Conservation (phyloP, 2,113 vertebrate species). For the Vulpes lagopus region DNA sequence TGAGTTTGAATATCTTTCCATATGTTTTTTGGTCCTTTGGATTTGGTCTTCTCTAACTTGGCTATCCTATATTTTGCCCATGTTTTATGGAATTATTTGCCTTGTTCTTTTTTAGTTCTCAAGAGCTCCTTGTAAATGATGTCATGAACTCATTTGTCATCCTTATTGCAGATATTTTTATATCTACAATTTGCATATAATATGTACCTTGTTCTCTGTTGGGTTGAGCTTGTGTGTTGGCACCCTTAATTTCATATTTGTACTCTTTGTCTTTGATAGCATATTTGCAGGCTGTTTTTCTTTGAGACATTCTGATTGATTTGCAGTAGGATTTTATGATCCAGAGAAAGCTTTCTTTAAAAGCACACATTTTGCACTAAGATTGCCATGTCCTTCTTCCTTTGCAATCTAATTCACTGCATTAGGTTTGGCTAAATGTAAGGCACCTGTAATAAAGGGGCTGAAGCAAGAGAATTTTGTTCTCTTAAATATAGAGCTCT, state of each 20-base stretch:
- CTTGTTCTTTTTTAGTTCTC: neutral
- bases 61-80: neutral
- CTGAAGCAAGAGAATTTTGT: neutral
- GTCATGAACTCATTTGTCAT: neutral
- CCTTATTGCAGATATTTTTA: neutral
- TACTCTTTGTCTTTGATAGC: neutral
- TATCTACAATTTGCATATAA: slow-evolving; percentile 26
- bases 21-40: slow-evolving; percentile 3
- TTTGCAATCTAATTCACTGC: slow-evolving; percentile 35
- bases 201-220: slow-evolving; percentile 5
- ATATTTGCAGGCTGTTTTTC: slow-evolving; percentile 28
- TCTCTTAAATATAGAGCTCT: neutral
- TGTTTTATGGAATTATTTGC: neutral
- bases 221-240: neutral
- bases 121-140: neutral
- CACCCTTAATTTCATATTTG: neutral
- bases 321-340: slow-evolving; percentile 6
- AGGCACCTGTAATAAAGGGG: neutral
- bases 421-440: slow-evolving; percentile 18
- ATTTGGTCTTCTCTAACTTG: neutral
- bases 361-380: neutral
- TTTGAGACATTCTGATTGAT: slow-evolving; percentile 33
- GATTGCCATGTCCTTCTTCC: neutral
- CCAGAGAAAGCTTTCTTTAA: neutral
- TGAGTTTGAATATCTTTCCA: neutral